Evolutionary conservation across 2,113 vertebrate genomes (phyloP).

Genomic region (Reinhardtius hippoglossoides): DNA sequence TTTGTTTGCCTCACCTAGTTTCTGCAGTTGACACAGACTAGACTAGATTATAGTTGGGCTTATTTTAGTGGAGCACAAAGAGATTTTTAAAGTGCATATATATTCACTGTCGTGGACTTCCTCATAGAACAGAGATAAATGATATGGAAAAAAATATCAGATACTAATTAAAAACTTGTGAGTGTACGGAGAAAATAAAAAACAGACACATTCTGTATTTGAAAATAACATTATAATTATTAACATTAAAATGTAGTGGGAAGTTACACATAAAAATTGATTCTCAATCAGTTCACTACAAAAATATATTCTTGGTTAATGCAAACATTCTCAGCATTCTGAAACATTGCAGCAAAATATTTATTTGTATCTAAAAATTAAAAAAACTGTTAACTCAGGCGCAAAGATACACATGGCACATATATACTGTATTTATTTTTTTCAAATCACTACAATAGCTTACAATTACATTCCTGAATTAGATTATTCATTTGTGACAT

Average conservation of each 20-base stretch:
- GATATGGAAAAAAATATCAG: neutral
- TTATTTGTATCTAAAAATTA: constrained; percentile 83
- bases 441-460: constrained; percentile 82
- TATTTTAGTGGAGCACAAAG: neutral
- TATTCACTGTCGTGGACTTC: neutral
- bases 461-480: constrained; percentile 84
- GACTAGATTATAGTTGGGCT: constrained; percentile 18
- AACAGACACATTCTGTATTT: constrained; percentile 52
- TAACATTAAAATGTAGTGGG: constrained; percentile 80
- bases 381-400: constrained; percentile 81
- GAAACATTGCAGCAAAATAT: constrained; percentile 85
- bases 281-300: constrained; percentile 82
- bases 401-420: constrained; percentile 74
- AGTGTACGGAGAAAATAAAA: constrained; percentile 9
- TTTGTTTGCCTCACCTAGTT: constrained; percentile 49
- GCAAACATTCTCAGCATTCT: constrained; percentile 81
- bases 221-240: constrained; percentile 76
- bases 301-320: constrained; percentile 85
- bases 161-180: neutral
- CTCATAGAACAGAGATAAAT: neutral
- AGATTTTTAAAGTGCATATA: neutral
- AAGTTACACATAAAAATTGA: constrained; percentile 75
- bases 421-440: constrained; percentile 81
- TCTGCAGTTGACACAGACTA: neutral
- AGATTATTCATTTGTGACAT: constrained; percentile 75